Conservation (phyloP, 1,140 invertebrate genomes). For the Papilio xuthus region DNA sequence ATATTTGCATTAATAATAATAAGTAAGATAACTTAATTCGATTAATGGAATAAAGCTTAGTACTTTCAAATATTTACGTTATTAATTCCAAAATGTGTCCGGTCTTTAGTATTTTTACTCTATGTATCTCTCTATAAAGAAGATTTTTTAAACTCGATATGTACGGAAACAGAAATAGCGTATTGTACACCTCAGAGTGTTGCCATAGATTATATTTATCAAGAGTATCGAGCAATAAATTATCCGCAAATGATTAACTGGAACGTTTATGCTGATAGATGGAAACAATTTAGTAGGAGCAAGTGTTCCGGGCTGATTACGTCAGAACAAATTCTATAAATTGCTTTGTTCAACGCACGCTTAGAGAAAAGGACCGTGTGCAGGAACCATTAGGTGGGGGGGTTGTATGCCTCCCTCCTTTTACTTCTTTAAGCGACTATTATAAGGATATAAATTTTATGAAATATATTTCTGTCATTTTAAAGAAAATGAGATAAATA, state of each 20-base stretch:
- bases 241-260: slow-evolving; percentile 13
- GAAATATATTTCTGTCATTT: no score
- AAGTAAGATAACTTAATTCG: no score
- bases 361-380: slow-evolving; percentile 1
- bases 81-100: no score
- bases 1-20: no score
- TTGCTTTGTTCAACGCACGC: slow-evolving; percentile 6
- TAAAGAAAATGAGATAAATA: neutral
- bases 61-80: no score
- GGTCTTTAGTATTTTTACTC: neutral
- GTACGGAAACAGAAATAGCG: neutral
- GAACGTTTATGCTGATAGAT: slow-evolving; percentile 17
- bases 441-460: neutral
- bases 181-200: neutral
- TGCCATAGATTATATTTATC: slow-evolving; percentile 11
- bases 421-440: neutral
- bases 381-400: neutral
- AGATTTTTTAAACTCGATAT: no score
- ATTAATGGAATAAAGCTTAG: no score
- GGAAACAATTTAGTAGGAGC: slow-evolving; percentile 15
- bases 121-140: neutral
- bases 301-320: slow-evolving; percentile 16
- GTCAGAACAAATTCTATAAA: slow-evolving; percentile 7
- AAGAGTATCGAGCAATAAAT: slow-evolving; percentile 8
- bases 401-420: neutral